phyloP scores from a whole-genome alignment of 1,140 invertebrate species.

The Drosophila busckii region DNA sequence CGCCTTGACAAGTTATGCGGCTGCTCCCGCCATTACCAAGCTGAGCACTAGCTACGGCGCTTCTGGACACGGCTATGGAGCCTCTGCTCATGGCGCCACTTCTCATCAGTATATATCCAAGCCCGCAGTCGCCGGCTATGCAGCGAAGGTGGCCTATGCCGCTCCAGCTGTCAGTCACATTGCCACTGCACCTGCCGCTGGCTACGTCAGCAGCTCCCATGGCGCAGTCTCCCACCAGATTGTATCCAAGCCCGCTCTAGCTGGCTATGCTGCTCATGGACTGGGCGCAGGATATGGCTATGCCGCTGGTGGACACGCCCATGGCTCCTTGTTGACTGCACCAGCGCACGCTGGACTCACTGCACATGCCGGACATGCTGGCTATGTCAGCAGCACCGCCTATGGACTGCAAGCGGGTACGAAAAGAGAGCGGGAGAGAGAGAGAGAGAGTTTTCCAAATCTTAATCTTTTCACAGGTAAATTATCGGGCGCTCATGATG shows the following conservation, averaged over 20 bases:
- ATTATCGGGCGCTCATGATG: conserved; percentile 31
- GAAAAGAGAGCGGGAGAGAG: too few species aligned
- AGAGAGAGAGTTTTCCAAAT: too few species aligned
- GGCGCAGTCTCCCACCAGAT: conserved; percentile 47
- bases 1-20: conserved; percentile 32
- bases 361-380: conserved; percentile 29
- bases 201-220: conserved; percentile 10
- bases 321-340: conserved; percentile 3
- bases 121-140: conserved; percentile 17
- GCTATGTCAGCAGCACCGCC: conserved; percentile 34
- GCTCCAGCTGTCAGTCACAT: conserved; percentile 32
- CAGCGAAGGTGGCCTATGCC: conserved; percentile 29
- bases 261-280: conserved; percentile 3
- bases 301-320: conserved; percentile 26
- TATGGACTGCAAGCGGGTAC: conserved; percentile 47
- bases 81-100: conserved; percentile 10
- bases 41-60: conserved; percentile 26
- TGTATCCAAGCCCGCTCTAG: conserved; percentile 42
- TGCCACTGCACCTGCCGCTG: not conserved
- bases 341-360: too few species aligned
- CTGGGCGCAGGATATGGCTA: conserved; percentile 25
- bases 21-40: conserved; percentile 42
- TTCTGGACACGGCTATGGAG: conserved; percentile 23
- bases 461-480: conserved; percentile 18
- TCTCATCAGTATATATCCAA: conserved; percentile 51